These are phyloP conservation scores for Acheta domesticus DNA, from an alignment of 2,888 invertebrate species.

Conservation along the genomic window DNA sequence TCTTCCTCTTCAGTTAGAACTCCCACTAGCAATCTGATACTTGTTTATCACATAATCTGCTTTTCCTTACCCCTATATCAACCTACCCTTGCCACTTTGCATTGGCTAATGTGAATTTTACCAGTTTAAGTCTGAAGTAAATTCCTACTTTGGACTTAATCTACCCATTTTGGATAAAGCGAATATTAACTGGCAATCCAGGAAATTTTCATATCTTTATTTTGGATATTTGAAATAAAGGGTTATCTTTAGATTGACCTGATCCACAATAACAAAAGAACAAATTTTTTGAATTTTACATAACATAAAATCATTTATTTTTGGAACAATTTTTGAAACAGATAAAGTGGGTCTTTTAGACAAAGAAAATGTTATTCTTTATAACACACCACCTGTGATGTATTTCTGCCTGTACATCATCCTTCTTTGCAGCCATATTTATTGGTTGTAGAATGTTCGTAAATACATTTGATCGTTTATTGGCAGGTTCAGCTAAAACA, in stretches of 20 bases:
- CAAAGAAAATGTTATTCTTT: conserved; percentile 22
- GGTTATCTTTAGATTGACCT: not conserved
- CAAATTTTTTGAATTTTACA: not conserved
- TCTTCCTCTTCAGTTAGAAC: too few species aligned
- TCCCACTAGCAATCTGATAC: too few species aligned
- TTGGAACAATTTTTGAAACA: not conserved
- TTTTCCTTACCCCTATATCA: too few species aligned
- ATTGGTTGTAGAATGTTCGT: conserved; percentile 83
- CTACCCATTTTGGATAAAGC: too few species aligned
- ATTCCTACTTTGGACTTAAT: too few species aligned
- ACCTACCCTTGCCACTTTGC: too few species aligned
- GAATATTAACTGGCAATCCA: too few species aligned
- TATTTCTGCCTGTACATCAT: conserved; percentile 69
- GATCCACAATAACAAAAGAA: not conserved
- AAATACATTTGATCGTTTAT: conserved; percentile 79
- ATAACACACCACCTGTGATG: conserved; percentile 53
- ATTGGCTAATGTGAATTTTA: conserved; percentile 41
- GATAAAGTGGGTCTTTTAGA: not conserved
- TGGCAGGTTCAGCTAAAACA: conserved; percentile 54
- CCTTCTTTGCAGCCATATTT: conserved; percentile 51
- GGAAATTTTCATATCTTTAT: not conserved
- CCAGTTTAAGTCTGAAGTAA: conserved; percentile 48
- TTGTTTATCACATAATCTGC: too few species aligned
- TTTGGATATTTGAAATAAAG: too few species aligned
- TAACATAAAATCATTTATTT: not conserved